phyloP scores from a whole-genome alignment of 2,113 vertebrate genomes.

The Colaptes auratus region DNA sequence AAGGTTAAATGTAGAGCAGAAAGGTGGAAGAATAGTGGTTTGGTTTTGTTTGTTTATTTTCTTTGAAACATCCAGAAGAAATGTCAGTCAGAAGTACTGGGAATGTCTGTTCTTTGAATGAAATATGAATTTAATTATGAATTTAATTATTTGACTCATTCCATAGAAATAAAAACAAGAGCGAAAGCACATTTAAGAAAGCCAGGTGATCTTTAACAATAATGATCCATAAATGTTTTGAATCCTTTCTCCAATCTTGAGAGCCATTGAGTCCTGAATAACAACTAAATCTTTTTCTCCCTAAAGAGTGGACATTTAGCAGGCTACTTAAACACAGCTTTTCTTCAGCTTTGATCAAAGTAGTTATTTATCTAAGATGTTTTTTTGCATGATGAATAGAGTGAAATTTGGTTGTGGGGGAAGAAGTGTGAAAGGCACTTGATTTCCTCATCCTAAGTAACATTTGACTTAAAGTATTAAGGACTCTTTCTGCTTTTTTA shows the following conservation, averaged over 20 bases:
- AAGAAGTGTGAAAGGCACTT: neutral
- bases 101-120: neutral
- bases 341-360: neutral
- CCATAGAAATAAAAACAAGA: neutral
- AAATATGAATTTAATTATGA: neutral
- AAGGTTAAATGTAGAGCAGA: neutral
- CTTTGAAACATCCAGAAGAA: neutral
- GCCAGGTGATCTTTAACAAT: neutral
- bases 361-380: neutral
- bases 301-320: neutral
- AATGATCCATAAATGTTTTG: neutral
- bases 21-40: neutral
- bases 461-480: conserved; percentile 19
- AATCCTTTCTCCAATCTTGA: neutral
- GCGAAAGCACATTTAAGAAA: neutral
- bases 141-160: neutral
- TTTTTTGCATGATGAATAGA: neutral
- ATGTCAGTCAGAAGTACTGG: neutral
- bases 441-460: neutral
- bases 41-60: neutral
- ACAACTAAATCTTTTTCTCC: neutral
- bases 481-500: neutral
- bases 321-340: neutral
- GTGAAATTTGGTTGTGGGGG: neutral
- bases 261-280: neutral